Evolutionary conservation across 2,113 vertebrate species (phyloP), one percentile per base, ranked within the genome.

Genomic region (Machaerirhynchus nigripectus): DNA sequence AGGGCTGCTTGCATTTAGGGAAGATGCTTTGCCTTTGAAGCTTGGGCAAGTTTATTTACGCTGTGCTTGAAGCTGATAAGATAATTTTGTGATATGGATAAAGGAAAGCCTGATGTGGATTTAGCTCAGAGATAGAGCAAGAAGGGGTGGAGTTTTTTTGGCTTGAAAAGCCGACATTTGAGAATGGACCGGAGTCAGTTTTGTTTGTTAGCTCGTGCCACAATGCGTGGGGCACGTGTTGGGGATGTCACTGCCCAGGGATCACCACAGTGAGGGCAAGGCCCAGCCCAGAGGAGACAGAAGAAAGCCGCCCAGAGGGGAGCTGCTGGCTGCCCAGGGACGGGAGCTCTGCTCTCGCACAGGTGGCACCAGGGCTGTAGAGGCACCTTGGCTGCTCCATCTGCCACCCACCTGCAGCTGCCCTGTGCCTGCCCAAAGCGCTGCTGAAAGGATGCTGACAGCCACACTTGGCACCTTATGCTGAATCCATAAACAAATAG

Each of bases 1-100:
- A 88, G 79, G 77, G 75, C 61, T 81, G 83, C 69, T 84, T 50
- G 75, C 1, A 1, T 88, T 91, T 71, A 39, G 75, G 53, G 90
- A 84, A 73, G 90, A 83, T 42, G 60, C 52, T 91, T 94, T 90
- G 90, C 70, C 90, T 97, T 96, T 97, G 96, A 96, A 96, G 78
- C 61, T 49, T 5, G 56, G 42, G 28, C 31, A 57, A 92, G 86
- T 95, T 96, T 93, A 82, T 96, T 96, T 94, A 56, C 76, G 4
- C 47, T 71, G 47, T 42, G 44, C 90, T 93, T 52, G 70, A 81
- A 63, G 81, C 84, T 5, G 89, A 96, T 96, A 90, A 96, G 96
- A 91, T 96, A 91, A 86, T 90, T 83, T 39, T 15, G 75, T 69
- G 78, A 92, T 78, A 84, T 2, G 64, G 59, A 44, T 80, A 67